Evolutionary conservation across 2,113 vertebrate species (phyloP), one percentile per base, ranked within the genome.

Genomic region (Helogale parvula): DNA sequence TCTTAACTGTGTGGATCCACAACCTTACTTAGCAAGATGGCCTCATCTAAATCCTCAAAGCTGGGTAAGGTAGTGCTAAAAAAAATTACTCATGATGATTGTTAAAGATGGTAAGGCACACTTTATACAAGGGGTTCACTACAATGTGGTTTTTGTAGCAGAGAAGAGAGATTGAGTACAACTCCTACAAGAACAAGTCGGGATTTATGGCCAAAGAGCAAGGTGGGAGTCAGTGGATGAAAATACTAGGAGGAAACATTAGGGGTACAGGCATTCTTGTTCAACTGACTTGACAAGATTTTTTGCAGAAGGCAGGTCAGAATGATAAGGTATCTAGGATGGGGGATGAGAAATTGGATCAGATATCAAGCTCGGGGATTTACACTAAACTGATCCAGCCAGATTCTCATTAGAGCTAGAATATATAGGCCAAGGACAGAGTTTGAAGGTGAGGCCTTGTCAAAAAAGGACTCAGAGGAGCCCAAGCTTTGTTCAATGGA

Each of bases 11-110:
- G 60, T 86, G 27, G 15, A 54, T 54, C 10, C n/a, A 81, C 25
- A 54, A 47, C 16, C 19, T 93, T 90, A 47, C 66, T 96, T 92
- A 87, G 29, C 11, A 72, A 89, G 3, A 85, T 27, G 8, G 13
- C 14, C 13, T 57, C 16, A 80, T 90, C 4, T 41, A 94, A 93
- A 93, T 95, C 35, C 33, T 94, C 71, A 74, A 84, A 84, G 68
- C 72, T 57, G 21, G 12, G 23, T 90, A 13, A 12, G 16, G 31
- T 81, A 81, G 35, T 88, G 5, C 23, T 60, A 81, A 94, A 63
- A 87, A 72, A 71, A 47, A 93, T 41, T 60, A 88, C 35, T 60
- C 50, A 60, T 81, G 38, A 47, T 41, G 57, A 25, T 60, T 80
- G 23, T 71, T 88, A 72, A 71, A 71, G 17, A 71, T 50, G 5